Conservation (phyloP, 2,113 vertebrate species). For the Grantiella picta region DNA sequence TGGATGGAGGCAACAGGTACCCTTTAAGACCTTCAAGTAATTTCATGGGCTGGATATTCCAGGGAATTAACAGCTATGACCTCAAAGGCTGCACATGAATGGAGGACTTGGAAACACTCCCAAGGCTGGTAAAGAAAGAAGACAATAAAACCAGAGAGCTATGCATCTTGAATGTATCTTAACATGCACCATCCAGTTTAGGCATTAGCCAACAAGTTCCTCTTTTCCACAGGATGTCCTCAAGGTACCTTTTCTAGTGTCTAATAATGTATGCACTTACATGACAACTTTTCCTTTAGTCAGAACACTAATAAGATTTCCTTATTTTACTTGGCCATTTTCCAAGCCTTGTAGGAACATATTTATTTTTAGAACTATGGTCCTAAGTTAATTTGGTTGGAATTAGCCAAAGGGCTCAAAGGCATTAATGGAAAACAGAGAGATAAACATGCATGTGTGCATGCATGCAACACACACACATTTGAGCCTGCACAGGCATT, state of each 20-base stretch:
- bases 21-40: neutral
- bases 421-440: neutral
- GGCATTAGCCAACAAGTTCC: neutral
- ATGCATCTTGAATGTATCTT: neutral
- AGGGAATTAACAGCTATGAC: neutral
- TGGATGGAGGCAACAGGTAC: neutral
- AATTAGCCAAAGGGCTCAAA: conserved; percentile 26
- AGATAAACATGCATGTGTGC: neutral
- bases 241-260: neutral
- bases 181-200: neutral
- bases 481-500: neutral
- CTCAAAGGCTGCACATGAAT: neutral
- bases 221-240: neutral
- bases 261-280: neutral
- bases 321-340: neutral
- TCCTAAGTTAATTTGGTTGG: conserved; percentile 20
- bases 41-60: neutral
- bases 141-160: neutral
- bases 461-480: neutral
- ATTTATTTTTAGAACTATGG: conserved; percentile 11
- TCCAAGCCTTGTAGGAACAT: neutral
- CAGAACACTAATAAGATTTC: neutral
- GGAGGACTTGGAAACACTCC: neutral
- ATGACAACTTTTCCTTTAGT: neutral
- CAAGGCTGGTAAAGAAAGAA: neutral